Evolutionary conservation across 2,797 vertebrate species (phyloP).

Genomic region (Trachurus trachurus): DNA sequence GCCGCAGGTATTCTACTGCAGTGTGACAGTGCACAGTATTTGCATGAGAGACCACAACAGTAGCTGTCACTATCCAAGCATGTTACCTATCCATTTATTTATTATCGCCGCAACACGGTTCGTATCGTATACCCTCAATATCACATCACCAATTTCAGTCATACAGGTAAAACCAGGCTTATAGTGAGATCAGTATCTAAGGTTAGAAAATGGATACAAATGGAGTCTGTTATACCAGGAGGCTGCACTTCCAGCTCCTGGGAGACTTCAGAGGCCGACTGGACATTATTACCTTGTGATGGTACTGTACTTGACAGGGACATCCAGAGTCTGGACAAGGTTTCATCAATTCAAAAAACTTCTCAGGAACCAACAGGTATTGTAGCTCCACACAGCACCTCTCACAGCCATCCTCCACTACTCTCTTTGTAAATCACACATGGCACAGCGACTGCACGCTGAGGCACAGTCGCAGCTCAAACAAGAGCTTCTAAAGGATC

Average conservation of each 20-base stretch:
- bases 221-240: slow-evolving; percentile 57
- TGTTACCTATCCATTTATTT: slow-evolving; percentile 65
- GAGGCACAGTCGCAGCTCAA: slow-evolving; percentile 62
- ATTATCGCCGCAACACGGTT: slow-evolving; percentile 60
- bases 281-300: slow-evolving; percentile 42
- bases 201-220: slow-evolving; percentile 5
- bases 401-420: slow-evolving; percentile 52
- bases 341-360: slow-evolving; percentile 67
- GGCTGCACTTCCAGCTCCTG: slow-evolving; percentile 32
- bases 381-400: slow-evolving; percentile 63
- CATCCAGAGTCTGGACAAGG: slow-evolving; percentile 53
- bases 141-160: slow-evolving; percentile 40
- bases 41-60: slow-evolving; percentile 72
- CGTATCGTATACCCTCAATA: slow-evolving; percentile 46
- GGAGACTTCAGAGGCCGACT: slow-evolving; percentile 25
- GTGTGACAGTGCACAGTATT: slow-evolving; percentile 79
- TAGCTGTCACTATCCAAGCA: slow-evolving; percentile 68
- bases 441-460: slow-evolving; percentile 65
- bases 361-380: slow-evolving; percentile 85
- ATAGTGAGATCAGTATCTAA: slow-evolving; percentile 15
- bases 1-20: slow-evolving; percentile 77
- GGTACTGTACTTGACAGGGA: slow-evolving; percentile 46
- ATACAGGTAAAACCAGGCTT: slow-evolving; percentile 32
- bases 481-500: slow-evolving; percentile 47
- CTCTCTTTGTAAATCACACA: slow-evolving; percentile 49